Percentiles rank a stretch among this genome's conserved stretches.
Evolutionary conservation across 2,888 invertebrate species (phyloP).

Genomic region (Odontomyia ornata): DNA sequence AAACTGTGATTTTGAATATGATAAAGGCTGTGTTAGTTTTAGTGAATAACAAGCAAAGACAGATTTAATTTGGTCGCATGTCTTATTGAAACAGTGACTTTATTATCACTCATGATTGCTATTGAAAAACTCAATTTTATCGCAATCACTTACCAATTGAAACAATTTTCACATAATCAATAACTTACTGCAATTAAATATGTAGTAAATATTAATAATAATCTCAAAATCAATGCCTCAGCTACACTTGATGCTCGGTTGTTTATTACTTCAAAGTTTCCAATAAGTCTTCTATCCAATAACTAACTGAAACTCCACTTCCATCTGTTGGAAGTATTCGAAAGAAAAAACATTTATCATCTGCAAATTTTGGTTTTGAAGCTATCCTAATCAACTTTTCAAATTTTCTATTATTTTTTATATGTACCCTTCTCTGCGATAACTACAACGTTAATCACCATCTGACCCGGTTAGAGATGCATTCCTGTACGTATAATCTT

Average conservation of each 20-base stretch:
- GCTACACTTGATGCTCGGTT: no score
- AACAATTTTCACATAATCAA: conserved; percentile 40
- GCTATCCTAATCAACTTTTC: not conserved
- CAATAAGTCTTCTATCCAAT: not conserved
- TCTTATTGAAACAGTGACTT: conserved; percentile 19
- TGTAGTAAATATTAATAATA: not conserved
- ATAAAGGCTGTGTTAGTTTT: conserved; percentile 18
- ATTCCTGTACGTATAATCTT: conserved; percentile 34
- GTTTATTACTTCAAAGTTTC: not conserved
- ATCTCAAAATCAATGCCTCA: not conserved
- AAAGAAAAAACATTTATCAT: no score
- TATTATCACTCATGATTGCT: not conserved
- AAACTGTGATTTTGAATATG: not conserved
- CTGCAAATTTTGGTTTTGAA: not conserved
- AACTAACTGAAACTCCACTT: not conserved
- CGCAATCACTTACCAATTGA: not conserved
- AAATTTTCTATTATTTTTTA: conserved; percentile 20
- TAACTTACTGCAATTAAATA: not conserved
- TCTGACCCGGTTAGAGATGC: conserved; percentile 14
- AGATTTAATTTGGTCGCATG: conserved; percentile 28
- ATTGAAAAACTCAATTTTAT: not conserved
- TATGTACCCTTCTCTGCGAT: conserved; percentile 29
- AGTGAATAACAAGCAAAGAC: conserved; percentile 23
- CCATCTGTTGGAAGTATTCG: not conserved
- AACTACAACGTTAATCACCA: conserved; percentile 4